phyloP scores from a whole-genome alignment of 2,797 vertebrate genomes.

The Sebastes kiyomatsui region DNA sequence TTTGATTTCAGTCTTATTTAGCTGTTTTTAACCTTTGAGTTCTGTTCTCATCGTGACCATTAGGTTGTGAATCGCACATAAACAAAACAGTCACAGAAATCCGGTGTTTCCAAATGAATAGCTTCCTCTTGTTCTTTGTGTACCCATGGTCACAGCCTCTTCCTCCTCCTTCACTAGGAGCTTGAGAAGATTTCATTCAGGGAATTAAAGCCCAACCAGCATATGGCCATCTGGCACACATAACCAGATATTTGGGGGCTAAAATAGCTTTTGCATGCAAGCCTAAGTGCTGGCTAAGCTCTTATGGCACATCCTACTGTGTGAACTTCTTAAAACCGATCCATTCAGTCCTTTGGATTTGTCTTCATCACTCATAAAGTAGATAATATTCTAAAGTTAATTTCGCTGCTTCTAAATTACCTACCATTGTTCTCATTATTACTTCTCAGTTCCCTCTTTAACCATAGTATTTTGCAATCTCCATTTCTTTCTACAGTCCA shows the following conservation, averaged over 20 bases:
- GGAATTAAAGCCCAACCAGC: slow-evolving; percentile 69
- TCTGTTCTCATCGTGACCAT: background rate
- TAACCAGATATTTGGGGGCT: slow-evolving; percentile 66
- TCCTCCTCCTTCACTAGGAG: slow-evolving; percentile 36
- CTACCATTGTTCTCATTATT: background rate
- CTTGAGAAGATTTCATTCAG: slow-evolving; percentile 65
- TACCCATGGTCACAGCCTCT: slow-evolving; percentile 17
- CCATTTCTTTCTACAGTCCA: background rate
- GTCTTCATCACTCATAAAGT: slow-evolving; percentile 16
- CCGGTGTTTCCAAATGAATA: slow-evolving; percentile 21
- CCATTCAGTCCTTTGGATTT: slow-evolving; percentile 32
- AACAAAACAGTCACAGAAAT: slow-evolving; percentile 3
- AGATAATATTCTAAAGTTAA: slow-evolving; percentile 20
- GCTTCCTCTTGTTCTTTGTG: slow-evolving; percentile 49
- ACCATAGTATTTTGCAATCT: background rate
- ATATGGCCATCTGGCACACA: slow-evolving; percentile 73
- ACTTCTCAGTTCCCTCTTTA: background rate
- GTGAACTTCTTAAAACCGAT: slow-evolving; percentile 53
- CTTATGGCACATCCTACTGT: slow-evolving; percentile 44
- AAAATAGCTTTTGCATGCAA: slow-evolving; percentile 63
- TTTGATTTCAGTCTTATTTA: background rate
- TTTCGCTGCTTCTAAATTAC: slow-evolving; percentile 16
- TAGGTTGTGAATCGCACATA: background rate
- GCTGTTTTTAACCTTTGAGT: background rate
- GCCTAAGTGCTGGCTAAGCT: slow-evolving; percentile 64